Percentiles rank a stretch among this genome's conserved stretches.
Conservation (phyloP, 2,888 invertebrate genomes). For the Amphiduros pacificus region DNA sequence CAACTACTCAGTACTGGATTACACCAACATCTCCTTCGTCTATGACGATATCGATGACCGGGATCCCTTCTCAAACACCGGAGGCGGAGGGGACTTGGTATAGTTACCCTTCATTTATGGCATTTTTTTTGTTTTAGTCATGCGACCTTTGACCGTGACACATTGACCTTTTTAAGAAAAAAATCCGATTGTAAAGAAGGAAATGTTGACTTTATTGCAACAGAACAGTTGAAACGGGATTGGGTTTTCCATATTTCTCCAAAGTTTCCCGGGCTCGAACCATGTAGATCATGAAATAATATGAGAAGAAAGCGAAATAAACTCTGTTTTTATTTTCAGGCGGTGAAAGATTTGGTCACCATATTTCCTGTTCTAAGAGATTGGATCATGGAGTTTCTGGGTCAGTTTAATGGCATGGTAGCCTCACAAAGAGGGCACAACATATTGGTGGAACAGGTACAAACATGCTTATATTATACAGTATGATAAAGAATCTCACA, state of each 20-base stretch:
- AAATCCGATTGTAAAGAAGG: too few relatives aligned
- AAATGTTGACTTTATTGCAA: too few relatives aligned
- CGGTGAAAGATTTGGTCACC: constrained; percentile 45
- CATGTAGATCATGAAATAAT: too few relatives aligned
- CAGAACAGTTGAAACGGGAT: too few relatives aligned
- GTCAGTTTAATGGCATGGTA: constrained; percentile 52
- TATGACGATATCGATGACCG: constrained; percentile 43
- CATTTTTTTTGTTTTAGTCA: too few relatives aligned
- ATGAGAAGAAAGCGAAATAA: too few relatives aligned
- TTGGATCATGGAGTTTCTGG: constrained; percentile 56
- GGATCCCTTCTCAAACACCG: not conserved
- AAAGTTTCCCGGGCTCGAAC: too few relatives aligned
- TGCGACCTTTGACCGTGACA: too few relatives aligned
- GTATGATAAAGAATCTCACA: too few relatives aligned
- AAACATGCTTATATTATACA: too few relatives aligned
- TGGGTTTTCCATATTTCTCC: too few relatives aligned
- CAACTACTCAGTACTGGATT: constrained; percentile 58
- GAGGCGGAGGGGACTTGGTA: constrained; percentile 1
- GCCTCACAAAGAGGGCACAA: constrained; percentile 56
- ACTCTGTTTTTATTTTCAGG: not conserved
- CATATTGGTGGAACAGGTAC: constrained; percentile 56
- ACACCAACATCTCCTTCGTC: constrained; percentile 56
- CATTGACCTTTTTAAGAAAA: too few relatives aligned
- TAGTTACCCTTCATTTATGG: not conserved
- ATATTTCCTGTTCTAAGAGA: constrained; percentile 55